Base-by-base conservation (phyloP, 1,140 invertebrate genomes). In the Atopsyche davidsoni region DNA sequence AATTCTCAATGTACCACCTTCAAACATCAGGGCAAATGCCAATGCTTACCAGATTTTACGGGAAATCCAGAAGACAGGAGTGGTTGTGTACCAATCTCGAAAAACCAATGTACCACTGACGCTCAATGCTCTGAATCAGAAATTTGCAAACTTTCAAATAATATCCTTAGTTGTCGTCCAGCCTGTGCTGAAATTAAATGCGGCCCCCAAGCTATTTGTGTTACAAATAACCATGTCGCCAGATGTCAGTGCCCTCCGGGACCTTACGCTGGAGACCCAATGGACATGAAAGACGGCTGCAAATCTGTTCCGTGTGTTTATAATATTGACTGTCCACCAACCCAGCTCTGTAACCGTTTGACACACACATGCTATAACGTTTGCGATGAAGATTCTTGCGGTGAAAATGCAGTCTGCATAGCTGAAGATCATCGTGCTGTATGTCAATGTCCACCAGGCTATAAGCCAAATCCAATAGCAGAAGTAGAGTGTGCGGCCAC, bases 31-130 rank as follows among this genome's bases (percentile, higher is more conserved):
- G 87, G 83, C 28, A 77, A 80, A 55, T 93, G 90, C 61, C 80
- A 87, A 60, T 93, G 90, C 64, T 66, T 85, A 2, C 63, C 77
- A n/a, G 87, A 87, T 2, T 92, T 79, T 63, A 78, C 79, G 14
- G 91, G 90, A 13, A 92, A 93, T 73, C 89, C 91, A 3, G 90
- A 92, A 59, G 89, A 92, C 62, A 77, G 91, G 13, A 83, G 82
- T 51, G 92, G 92, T 6, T 96, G 92, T 60, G 75, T 81, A 51
- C 76, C 77, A 9, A 64, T 81, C 1, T 70, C 79, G 2, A 80
- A 81, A 63, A 82, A 92, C 61, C 76, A 83, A 63, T 94, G 90
- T 61, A 67, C 69, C n/a, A 79, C 79, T 21, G 85, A 92, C 66
- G 81, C 79, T 34, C 84, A 92, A 62, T 94, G 90, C 60, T 63